Percentiles rank a stretch among this genome's conserved stretches.
phyloP scores from a whole-genome alignment of 2,113 vertebrate species.

The Stictonetta naevosa region DNA sequence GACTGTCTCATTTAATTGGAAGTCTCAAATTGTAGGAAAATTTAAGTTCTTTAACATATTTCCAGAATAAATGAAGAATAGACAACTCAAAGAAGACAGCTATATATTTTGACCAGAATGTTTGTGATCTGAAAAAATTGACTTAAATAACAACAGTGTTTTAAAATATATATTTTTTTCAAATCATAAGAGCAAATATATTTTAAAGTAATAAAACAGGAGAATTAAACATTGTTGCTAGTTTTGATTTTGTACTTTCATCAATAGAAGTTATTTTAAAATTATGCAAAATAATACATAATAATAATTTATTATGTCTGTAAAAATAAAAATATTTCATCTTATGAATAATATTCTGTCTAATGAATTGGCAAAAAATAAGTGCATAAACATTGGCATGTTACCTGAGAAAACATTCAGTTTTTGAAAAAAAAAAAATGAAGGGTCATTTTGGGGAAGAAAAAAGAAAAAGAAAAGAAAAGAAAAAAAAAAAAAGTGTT shows the following conservation, averaged over 20 bases:
- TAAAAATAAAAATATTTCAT: too few relatives aligned
- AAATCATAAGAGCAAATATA: neutral
- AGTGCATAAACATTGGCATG: neutral
- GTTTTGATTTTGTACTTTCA: neutral
- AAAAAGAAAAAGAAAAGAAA: too few relatives aligned
- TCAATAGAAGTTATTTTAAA: neutral
- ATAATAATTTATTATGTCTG: too few relatives aligned
- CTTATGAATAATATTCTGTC: neutral
- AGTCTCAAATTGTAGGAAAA: slow-evolving; percentile 50
- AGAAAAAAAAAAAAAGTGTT: neutral
- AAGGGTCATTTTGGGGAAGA: neutral
- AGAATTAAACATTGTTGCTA: neutral
- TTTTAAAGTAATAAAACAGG: neutral
- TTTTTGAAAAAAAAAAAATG: neutral
- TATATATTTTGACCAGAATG: slow-evolving; percentile 23
- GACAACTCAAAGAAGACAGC: slow-evolving; percentile 16
- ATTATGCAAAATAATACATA: neutral
- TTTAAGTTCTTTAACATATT: slow-evolving; percentile 55
- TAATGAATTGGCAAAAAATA: neutral
- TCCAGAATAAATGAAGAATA: slow-evolving; percentile 49
- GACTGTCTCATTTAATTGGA: slow-evolving; percentile 57
- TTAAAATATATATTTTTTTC: neutral
- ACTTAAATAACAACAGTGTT: neutral
- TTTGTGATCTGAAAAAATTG: slow-evolving; percentile 23
- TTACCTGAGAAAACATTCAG: neutral